Percentiles rank a stretch among this genome's conserved stretches.
phyloP scores from a whole-genome alignment of 2,797 vertebrate species.

The Amazonetta brasiliensis region DNA sequence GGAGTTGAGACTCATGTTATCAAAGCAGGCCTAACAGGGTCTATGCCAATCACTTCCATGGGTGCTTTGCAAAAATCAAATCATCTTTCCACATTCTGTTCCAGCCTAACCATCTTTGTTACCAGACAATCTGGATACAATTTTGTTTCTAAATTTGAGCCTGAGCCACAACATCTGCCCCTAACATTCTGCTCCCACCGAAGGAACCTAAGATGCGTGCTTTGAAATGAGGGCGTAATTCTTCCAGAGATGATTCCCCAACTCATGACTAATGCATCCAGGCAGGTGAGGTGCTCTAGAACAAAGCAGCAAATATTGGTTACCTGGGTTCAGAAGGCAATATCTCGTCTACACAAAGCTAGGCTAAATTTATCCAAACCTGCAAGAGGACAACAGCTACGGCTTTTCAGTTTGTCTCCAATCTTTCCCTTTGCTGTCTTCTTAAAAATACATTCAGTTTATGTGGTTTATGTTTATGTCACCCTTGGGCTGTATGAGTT shows the following conservation, averaged over 20 bases:
- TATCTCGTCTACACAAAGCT: neutral
- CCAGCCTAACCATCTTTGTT: neutral
- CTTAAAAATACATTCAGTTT: neutral
- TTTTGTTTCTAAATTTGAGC: neutral
- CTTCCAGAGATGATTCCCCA: neutral
- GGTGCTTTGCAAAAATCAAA: neutral
- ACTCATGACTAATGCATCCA: neutral
- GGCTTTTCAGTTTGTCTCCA: neutral
- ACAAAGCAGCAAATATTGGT: neutral
- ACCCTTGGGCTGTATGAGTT: neutral
- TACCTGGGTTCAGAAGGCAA: neutral
- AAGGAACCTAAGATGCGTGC: neutral
- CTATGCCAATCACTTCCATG: neutral
- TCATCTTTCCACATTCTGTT: neutral
- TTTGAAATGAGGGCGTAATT: neutral
- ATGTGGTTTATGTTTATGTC: neutral
- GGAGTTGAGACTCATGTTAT: neutral
- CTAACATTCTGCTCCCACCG: neutral
- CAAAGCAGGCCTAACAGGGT: neutral
- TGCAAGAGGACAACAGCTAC: neutral
- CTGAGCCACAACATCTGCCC: neutral
- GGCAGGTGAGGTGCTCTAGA: neutral
- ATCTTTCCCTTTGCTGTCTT: neutral
- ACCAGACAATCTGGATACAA: neutral
- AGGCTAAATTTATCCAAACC: neutral